These are phyloP conservation scores for Potamarius usumacintae DNA, from an alignment of 2,113 vertebrate genomes.

Conservation along the genomic window DNA sequence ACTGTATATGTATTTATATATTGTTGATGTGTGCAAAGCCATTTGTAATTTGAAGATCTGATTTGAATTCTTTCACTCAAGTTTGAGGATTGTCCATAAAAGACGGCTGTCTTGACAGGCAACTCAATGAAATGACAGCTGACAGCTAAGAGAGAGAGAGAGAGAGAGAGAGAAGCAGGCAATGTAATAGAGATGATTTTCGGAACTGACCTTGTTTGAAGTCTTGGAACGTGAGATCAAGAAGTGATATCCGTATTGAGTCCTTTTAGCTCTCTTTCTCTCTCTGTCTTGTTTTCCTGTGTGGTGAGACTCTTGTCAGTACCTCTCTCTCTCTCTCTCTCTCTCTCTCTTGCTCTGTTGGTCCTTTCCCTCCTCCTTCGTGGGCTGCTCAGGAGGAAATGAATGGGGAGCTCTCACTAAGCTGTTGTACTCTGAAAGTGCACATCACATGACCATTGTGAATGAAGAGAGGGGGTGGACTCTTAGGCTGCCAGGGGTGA, in stretches of 20 bases:
- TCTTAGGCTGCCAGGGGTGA: slow-evolving; percentile 50
- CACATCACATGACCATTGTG: slow-evolving; percentile 53
- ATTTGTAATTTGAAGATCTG: background rate
- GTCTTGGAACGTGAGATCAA: slow-evolving; percentile 39
- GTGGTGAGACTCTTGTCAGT: slow-evolving; percentile 41
- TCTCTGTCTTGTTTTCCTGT: slow-evolving; percentile 45
- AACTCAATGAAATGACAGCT: slow-evolving; percentile 44
- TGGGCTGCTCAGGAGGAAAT: slow-evolving; percentile 55
- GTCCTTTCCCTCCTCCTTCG: slow-evolving; percentile 44
- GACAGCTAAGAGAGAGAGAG: slow-evolving; percentile 10
- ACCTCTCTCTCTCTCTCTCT: slow-evolving; percentile 26
- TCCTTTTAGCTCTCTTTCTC: slow-evolving; percentile 37
- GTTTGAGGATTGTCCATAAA: background rate
- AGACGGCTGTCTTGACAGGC: background rate
- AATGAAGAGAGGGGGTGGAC: slow-evolving; percentile 57
- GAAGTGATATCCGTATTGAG: slow-evolving; percentile 47
- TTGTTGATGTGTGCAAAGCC: no score
- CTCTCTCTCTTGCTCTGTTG: slow-evolving; percentile 6
- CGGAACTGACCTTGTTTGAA: slow-evolving; percentile 50
- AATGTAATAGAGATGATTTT: slow-evolving; percentile 4
- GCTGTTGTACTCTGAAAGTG: slow-evolving; percentile 53
- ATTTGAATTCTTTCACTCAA: slow-evolving; percentile 21
- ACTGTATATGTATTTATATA: background rate
- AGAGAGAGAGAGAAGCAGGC: background rate
- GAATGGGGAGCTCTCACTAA: slow-evolving; percentile 54